A percentile compares a stretch with the other conserved stretches of the same genome.
These are phyloP conservation scores for Pachliopta kotzebuea DNA, from an alignment of 2,888 invertebrate genomes.

Conservation along the genomic window DNA sequence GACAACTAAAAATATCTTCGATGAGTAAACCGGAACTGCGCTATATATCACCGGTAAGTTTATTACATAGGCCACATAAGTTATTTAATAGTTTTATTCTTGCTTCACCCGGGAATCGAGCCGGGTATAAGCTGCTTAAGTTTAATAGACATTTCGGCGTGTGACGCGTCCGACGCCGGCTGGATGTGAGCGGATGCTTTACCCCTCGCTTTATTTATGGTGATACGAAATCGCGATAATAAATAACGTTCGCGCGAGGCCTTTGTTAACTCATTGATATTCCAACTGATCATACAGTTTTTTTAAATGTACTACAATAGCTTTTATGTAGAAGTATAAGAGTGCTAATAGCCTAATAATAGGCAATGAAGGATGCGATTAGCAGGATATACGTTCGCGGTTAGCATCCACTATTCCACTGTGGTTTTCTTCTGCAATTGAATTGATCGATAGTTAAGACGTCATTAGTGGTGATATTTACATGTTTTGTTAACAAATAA, in stretches of 20 bases:
- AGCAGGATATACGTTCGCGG: not conserved
- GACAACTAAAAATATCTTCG: not conserved
- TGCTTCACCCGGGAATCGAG: conserved; percentile 34
- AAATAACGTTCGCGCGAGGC: conserved; percentile 16
- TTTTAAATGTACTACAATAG: conserved; percentile 7
- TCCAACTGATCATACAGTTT: conserved; percentile 8
- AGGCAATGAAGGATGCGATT: not conserved
- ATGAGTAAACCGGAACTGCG: conserved; percentile 13
- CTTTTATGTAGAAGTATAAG: not conserved
- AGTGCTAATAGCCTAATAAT: not conserved
- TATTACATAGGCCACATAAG: conserved; percentile 16
- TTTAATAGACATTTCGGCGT: conserved; percentile 35
- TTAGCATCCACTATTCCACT: too few species aligned
- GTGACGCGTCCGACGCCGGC: conserved; percentile 17
- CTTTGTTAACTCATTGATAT: conserved; percentile 18
- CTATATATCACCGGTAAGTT: conserved; percentile 28
- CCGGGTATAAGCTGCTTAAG: conserved; percentile 39
- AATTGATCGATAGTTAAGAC: too few species aligned
- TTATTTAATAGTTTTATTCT: conserved; percentile 35
- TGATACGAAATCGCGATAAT: conserved; percentile 25
- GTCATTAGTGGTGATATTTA: too few species aligned
- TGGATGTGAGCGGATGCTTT: conserved; percentile 22
- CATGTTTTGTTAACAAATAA: too few species aligned
- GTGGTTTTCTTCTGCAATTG: too few species aligned
- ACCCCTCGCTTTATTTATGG: conserved; percentile 25